phyloP scores from a whole-genome alignment of 2,113 vertebrate genomes.

The Varanus komodoensis region DNA sequence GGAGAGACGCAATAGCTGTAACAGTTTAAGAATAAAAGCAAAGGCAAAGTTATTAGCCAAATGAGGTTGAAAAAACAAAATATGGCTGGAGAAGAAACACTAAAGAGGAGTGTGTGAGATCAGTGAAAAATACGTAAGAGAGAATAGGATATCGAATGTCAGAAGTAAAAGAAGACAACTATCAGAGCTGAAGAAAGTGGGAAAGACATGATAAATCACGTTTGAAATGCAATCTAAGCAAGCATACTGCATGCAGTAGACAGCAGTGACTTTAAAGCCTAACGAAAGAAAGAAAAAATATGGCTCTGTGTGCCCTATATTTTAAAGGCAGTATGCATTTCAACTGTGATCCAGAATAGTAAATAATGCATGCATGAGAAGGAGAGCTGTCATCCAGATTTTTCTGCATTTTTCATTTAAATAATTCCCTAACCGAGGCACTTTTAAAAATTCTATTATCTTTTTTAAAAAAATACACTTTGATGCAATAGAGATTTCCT shows the following conservation, averaged over 20 bases:
- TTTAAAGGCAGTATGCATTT: neutral
- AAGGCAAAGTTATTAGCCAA: neutral
- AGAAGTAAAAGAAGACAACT: neutral
- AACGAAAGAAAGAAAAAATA: neutral
- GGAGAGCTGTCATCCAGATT: neutral
- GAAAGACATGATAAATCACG: neutral
- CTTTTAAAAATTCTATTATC: neutral
- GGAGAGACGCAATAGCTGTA: neutral
- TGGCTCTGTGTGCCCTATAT: constrained; percentile 15
- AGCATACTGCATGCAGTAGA: rapidly evolving
- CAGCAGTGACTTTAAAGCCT: neutral
- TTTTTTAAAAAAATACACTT: neutral
- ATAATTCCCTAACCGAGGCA: neutral
- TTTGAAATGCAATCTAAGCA: constrained; percentile 41
- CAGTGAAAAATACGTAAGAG: constrained; percentile 8
- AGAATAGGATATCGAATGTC: neutral
- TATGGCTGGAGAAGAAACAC: neutral
- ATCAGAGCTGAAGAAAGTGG: neutral
- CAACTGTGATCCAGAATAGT: neutral
- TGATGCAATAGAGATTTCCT: neutral
- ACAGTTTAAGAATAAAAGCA: neutral
- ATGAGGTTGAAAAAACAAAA: neutral
- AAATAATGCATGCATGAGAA: neutral
- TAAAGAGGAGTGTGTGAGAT: neutral
- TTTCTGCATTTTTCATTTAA: constrained; percentile 1